Base-by-base conservation (phyloP, 2,797 vertebrate genomes). In the Psittacula echo region DNA sequence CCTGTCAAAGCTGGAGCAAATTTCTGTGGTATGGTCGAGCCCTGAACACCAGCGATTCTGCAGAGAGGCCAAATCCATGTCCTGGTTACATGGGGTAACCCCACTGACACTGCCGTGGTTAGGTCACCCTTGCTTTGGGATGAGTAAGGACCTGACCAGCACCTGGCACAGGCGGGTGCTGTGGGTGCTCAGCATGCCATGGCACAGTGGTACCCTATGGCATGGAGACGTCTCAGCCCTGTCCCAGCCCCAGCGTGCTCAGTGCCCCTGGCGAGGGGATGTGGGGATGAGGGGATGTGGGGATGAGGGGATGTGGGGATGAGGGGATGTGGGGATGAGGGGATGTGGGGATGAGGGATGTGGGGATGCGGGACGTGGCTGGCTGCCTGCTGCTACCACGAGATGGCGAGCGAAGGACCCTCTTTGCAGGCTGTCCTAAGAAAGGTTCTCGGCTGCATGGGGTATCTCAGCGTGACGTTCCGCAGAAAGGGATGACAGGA, bases 401-500 rank as follows among this genome's bases (percentile, higher is more conserved):
- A 97, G 96, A 56, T 96, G 97, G 97, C 96, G 95, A 96, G 77
- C 87, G 62, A 95, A 94, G 94, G 77, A 94, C 48, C 39, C 47
- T 67, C 72, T 77, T 18, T 24, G 87, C 37, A 3, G 73, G 56
- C 75, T 21, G 72, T 44, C 87, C 81, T 15, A 4, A 62, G 22
- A 41, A 42, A 34, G 53, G 54, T 17, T 73, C 51, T 3, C 4
- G 4, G 42, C 56, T 42, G 65, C 44, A 0, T 5, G 48, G 68
- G 10, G 1, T 0, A 15, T 5, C 58, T 58, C 62, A 17, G 54
- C 8, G 6, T 0, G 34, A 7, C 4, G 32, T 30, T 53, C 78
- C 6, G 0, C 0, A 17, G 53, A 10, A 10, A 17, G 32, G 32
- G 56, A 24, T 13, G 62, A 32, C 8, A 30, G 34, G 10, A 39